Base-by-base conservation (phyloP, 2,888 invertebrate species). In the Agriotes lineatus region DNA sequence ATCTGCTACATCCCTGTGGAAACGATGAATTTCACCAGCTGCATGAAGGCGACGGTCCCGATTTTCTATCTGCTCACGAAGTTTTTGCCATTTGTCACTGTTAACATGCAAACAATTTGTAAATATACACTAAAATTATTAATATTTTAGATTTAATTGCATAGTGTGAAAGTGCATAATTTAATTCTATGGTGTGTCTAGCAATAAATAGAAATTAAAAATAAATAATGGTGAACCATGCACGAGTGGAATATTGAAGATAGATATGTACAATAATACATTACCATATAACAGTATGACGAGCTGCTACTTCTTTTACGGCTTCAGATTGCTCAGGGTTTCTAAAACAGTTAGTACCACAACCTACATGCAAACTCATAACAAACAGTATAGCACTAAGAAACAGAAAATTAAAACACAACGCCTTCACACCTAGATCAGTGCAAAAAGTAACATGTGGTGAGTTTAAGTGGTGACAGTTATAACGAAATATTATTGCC, bases 1-100 rank as follows among this genome's bases (percentile, higher is more conserved):
- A 80, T 98, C 97, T 18, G 93, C 95, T 0, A 95, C 96, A 84
- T 98, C 98, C 60, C 97, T 90, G 85, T 99, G 98, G 89, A 97
- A 99, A 62, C 97, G 90, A 85, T 99, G 99, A 74, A 99, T 96
- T 86, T 98, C 97, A 7, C 96, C 97, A 0, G 99, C 99, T 0
- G 96, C 98, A 80, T 93, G 91, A 37, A 99, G 86, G 42, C 96
- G 92, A 70, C 93, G 90, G 73, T 95, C 95, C 10, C 98, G 90
- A 54, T 93, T 91, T 76, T 93, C 93, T 67, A 98, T 93, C 80
- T 95, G 91, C 57, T 95, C 93, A 56, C 96, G 87, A 0, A 99
- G 89, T 48, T 93, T 91, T 73, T 94, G 92, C 98, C 99, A 99
- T 2, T 90, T 90, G 75, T 91, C 90, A 71, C 94, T 92, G 63